Evolutionary conservation across 1,140 invertebrate species (phyloP).

Genomic region (Calephelis nemesis): DNA sequence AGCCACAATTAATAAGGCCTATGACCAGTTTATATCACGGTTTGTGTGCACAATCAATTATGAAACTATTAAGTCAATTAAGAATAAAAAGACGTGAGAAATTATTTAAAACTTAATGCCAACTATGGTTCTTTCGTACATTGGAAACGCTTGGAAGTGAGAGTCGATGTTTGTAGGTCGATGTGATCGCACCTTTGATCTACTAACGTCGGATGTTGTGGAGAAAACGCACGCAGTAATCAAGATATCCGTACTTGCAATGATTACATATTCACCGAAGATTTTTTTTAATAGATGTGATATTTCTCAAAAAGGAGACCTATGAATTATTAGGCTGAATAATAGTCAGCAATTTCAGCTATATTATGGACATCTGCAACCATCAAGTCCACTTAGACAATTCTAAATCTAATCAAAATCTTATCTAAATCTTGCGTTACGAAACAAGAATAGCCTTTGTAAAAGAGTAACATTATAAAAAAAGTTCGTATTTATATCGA

Average conservation of each 20-base stretch:
- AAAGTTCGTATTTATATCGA: too few relatives aligned
- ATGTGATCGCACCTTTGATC: conserved; percentile 43
- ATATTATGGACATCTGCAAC: too few relatives aligned
- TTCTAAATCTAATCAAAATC: too few relatives aligned
- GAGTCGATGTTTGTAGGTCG: conserved; percentile 68
- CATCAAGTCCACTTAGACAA: too few relatives aligned
- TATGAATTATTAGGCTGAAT: too few relatives aligned
- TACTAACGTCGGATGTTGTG: conserved; percentile 30
- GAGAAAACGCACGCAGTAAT: conserved; percentile 16
- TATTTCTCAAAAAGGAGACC: background rate
- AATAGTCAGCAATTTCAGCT: too few relatives aligned
- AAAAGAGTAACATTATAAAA: too few relatives aligned
- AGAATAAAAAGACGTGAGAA: background rate
- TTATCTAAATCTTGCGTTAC: too few relatives aligned
- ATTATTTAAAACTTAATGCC: conserved; percentile 25
- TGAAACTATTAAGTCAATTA: conserved; percentile 9
- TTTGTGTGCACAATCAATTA: conserved; percentile 10
- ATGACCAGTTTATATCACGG: conserved; percentile 16
- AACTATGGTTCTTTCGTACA: conserved; percentile 36
- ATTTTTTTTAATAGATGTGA: background rate
- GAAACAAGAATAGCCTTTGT: too few relatives aligned
- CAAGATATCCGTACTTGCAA: background rate
- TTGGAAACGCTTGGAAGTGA: conserved; percentile 49
- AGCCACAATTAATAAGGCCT: conserved; percentile 23
- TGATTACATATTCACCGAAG: background rate